Base-by-base conservation (phyloP, 2,888 invertebrate species). In the Fragum sueziense region DNA sequence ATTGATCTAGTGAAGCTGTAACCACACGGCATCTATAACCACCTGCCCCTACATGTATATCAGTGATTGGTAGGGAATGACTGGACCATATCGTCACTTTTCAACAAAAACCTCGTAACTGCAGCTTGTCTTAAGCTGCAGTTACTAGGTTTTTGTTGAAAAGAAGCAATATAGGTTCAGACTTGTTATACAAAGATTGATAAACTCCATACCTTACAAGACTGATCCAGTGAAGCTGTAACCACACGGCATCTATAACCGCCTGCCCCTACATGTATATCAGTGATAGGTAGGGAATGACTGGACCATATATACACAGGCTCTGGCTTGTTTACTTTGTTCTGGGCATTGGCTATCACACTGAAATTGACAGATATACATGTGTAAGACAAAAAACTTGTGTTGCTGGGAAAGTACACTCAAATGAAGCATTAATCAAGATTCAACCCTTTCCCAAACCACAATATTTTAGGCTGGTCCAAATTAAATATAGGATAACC, bases 201-300 rank as follows among this genome's bases (percentile, higher is more conserved):
- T n/a, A n/a, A n/a, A n/a, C n/a, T n/a, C n/a, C 47, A 80, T 84
- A 93, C 94, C 93, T 96, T 96, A 89, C 96, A 96, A 14, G 97
- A 96, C 87, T 96, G 95, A 92, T 98, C 98, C 71, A 95, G 92
- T 0, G 98, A 97, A 3, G 96, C 95, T 0, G 97, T 96, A 70
- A 95, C 95, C 78, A 98, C 93, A 62, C 96, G 95, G 0, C 96
- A 95, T 74, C 95, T 95, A 69, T 95, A 93, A 0, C 96, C 96
- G 14, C 95, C 95, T 88, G 94, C 94, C 27, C 97, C 97, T 41
- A 97, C 94, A 91, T 95, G 95, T 33, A 98, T 91, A 92, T 97
- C 97, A 22, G 96, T 96, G 0, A 98, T 95, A 0, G 97, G 95
- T 75, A 97, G 92, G 0, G 96, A 96, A 93, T 98, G 97, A 91